phyloP scores from a whole-genome alignment of 2,797 vertebrate species.

The Cryptoprocta ferox region DNA sequence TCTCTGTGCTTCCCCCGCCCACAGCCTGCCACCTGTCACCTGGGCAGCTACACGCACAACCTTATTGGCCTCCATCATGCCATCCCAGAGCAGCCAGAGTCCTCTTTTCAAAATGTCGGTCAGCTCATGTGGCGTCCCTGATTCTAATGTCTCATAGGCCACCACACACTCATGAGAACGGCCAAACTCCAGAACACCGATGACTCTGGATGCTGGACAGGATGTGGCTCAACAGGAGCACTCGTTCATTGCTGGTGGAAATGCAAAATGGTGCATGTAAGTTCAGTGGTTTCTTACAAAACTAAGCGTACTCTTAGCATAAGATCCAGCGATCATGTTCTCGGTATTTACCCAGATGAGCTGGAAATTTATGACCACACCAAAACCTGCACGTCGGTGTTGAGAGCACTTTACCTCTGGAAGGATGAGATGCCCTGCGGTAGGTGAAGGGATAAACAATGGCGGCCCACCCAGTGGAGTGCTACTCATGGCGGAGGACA shows the following conservation, averaged over 20 bases:
- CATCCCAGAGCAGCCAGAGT: background rate
- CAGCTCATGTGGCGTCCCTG: background rate
- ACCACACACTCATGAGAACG: background rate
- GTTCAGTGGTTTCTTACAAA: background rate
- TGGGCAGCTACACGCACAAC: background rate
- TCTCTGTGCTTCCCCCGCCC: accelerated
- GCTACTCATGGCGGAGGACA: background rate
- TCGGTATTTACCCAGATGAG: background rate
- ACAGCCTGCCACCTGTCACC: accelerated
- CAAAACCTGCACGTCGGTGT: background rate
- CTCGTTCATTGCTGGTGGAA: accelerated
- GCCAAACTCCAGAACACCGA: background rate
- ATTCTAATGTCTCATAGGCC: too few relatives aligned
- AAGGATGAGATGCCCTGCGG: too few relatives aligned
- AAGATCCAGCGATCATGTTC: background rate
- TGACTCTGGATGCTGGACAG: too few relatives aligned
- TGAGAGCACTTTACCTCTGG: background rate
- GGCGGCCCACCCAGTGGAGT: accelerated
- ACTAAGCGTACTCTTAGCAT: too few relatives aligned
- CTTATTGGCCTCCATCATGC: background rate
- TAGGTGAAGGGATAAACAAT: background rate
- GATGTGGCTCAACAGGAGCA: accelerated
- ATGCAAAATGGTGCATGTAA: too few relatives aligned
- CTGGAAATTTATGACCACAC: background rate
- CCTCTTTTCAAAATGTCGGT: background rate